phyloP scores from a whole-genome alignment of 2,797 vertebrate genomes.

The Cynopterus sphinx region DNA sequence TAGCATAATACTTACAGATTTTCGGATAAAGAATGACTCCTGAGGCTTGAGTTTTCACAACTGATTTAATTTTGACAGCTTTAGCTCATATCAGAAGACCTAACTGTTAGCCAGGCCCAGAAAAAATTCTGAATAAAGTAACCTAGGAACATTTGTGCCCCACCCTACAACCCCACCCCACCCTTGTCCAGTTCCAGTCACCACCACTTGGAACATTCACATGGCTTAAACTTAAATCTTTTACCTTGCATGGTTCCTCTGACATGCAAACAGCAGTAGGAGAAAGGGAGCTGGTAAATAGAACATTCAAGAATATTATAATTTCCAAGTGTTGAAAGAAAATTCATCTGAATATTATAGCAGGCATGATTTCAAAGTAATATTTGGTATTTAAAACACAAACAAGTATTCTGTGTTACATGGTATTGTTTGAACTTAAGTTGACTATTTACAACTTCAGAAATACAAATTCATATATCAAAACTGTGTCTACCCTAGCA shows the following conservation, averaged over 20 bases:
- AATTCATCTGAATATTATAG: conserved; percentile 42
- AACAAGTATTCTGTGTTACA: conserved; percentile 9
- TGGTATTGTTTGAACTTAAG: conserved; percentile 24
- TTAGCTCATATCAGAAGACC: conserved; percentile 33
- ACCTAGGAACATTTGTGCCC: not conserved
- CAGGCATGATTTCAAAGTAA: conserved; percentile 41
- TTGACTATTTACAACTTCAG: conserved; percentile 33
- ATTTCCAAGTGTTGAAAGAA: conserved; percentile 39
- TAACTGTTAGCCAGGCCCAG: conserved; percentile 32
- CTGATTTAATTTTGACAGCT: conserved; percentile 61
- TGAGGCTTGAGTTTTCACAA: conserved; percentile 51
- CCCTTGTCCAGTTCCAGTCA: not conserved
- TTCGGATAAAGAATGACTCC: conserved; percentile 52
- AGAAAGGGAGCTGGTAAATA: conserved; percentile 57
- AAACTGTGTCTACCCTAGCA: not conserved
- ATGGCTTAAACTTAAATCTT: conserved; percentile 41
- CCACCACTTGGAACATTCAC: not conserved
- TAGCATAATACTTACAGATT: conserved; percentile 48
- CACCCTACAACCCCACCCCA: too few species aligned
- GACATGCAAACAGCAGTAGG: conserved; percentile 31
- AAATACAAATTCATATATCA: conserved; percentile 35
- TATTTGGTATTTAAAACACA: conserved; percentile 56
- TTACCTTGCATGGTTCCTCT: not conserved
- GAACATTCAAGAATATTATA: conserved; percentile 28
- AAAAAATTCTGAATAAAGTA: not conserved